A percentile compares a stretch with the other conserved stretches of the same genome.
Conservation (phyloP, 2,888 invertebrate genomes). For the Matsumyia berberina region DNA sequence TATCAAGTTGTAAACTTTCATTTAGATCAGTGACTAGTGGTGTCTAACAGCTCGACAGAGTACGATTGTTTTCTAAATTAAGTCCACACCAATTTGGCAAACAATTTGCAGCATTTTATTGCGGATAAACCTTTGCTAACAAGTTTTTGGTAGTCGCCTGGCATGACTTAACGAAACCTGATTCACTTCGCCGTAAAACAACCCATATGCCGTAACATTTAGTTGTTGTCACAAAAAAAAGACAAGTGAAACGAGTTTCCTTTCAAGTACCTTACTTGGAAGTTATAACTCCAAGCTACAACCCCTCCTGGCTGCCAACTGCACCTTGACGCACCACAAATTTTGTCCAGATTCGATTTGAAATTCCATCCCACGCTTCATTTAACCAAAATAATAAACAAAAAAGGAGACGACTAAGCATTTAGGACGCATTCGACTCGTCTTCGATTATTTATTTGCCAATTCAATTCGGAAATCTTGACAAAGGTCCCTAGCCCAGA, state of each 20-base stretch:
- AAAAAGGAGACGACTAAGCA: conserved; percentile 15
- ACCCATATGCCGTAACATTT: conserved; percentile 1
- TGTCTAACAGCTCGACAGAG: conserved; percentile 8
- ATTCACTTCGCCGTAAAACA: conserved; percentile 10
- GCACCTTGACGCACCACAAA: background rate
- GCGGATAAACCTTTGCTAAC: background rate
- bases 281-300: background rate
- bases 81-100: background rate
- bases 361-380: conserved; percentile 67
- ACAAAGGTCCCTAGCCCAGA: conserved; percentile 36
- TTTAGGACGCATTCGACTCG: background rate
- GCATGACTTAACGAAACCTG: conserved; percentile 21
- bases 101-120: conserved; percentile 7
- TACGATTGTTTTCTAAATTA: background rate
- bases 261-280: background rate
- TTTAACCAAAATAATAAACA: conserved; percentile 42
- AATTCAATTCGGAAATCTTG: conserved; percentile 50
- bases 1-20: no score
- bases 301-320: no score
- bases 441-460: conserved; percentile 59
- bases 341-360: conserved; percentile 42
- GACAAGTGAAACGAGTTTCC: conserved; percentile 4
- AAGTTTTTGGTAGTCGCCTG: background rate
- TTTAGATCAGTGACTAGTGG: no score
- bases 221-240: conserved; percentile 17